These are phyloP conservation scores for Notospermus geniculatus DNA, from an alignment of 1,140 invertebrate species.

Conservation along the genomic window DNA sequence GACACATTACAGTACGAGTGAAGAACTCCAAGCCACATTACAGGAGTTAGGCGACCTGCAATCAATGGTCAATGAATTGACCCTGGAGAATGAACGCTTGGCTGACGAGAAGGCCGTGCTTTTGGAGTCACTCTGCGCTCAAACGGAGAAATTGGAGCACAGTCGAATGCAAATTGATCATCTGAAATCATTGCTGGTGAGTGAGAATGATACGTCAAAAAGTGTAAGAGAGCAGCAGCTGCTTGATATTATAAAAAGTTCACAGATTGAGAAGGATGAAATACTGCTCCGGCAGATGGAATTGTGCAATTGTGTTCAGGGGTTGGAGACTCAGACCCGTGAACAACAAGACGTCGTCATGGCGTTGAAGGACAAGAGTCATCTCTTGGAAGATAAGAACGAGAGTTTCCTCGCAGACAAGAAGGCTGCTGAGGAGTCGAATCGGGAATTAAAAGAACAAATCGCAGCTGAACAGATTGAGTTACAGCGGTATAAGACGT, in stretches of 20 bases:
- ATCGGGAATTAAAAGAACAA: constrained; percentile 68
- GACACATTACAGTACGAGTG: constrained; percentile 85
- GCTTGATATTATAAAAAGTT: constrained; percentile 80
- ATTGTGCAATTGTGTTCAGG: constrained; percentile 66
- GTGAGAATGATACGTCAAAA: constrained; percentile 52
- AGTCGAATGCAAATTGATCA: constrained; percentile 60
- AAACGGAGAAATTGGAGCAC: constrained; percentile 87
- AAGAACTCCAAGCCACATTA: constrained; percentile 90
- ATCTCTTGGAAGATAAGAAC: constrained; percentile 67
- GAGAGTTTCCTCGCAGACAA: constrained; percentile 68
- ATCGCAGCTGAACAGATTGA: constrained; percentile 69
- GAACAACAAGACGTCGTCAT: constrained; percentile 61
- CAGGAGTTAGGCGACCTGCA: constrained; percentile 87
- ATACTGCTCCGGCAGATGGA: constrained; percentile 71
- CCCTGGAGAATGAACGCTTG: constrained; percentile 81
- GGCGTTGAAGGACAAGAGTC: constrained; percentile 43
- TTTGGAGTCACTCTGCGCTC: constrained; percentile 84
- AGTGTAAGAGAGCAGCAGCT: constrained; percentile 77
- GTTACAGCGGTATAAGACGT: constrained; percentile 70
- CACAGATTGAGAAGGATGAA: constrained; percentile 62
- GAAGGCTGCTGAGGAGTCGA: constrained; percentile 69
- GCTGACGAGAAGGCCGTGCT: constrained; percentile 84
- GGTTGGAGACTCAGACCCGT: constrained; percentile 51
- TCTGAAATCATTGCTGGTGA: constrained; percentile 61
- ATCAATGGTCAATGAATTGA: constrained; percentile 78